These are phyloP conservation scores for Meloidogyne exigua DNA, from an alignment of 1,140 invertebrate genomes.

Conservation along the genomic window DNA sequence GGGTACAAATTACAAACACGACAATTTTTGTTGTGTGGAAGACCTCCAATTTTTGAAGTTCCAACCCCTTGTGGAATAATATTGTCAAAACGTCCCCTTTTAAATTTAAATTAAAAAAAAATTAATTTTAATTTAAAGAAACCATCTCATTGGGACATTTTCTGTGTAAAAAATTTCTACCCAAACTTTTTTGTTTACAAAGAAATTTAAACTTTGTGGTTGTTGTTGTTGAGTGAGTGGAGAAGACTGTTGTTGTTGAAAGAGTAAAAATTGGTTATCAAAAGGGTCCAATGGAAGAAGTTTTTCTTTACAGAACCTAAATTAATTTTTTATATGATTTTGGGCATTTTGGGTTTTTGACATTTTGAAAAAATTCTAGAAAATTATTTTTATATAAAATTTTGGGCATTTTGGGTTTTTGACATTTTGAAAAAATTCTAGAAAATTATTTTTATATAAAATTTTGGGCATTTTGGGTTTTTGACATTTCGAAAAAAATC, in stretches of 20 bases:
- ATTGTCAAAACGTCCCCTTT: conserved; percentile 30
- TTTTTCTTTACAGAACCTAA: conserved; percentile 43
- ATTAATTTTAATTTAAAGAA: not conserved
- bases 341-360: not conserved
- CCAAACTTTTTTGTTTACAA: conserved; percentile 47
- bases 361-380: no score
- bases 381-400: conserved; percentile 2
- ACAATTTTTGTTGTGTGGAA: conserved; percentile 38
- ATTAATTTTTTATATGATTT: conserved; percentile 16
- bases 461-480: not conserved
- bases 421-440: no score
- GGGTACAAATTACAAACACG: conserved; percentile 37
- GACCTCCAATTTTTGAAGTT: conserved; percentile 38
- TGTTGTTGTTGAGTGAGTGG: conserved; percentile 31
- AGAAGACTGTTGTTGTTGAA: conserved; percentile 13
- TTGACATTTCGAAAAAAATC: no score
- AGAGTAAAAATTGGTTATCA: conserved; percentile 37
- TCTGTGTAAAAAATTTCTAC: conserved; percentile 61
- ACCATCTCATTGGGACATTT: conserved; percentile 40
- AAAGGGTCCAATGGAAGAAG: conserved; percentile 34
- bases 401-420: not conserved
- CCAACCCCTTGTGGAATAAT: conserved; percentile 28
- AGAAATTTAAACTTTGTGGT: conserved; percentile 33
- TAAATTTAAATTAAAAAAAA: not conserved
- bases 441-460: conserved; percentile 2